Percentiles rank a stretch among this genome's conserved stretches.
phyloP scores from a whole-genome alignment of 2,888 invertebrate species.

The Pollenia labialis region DNA sequence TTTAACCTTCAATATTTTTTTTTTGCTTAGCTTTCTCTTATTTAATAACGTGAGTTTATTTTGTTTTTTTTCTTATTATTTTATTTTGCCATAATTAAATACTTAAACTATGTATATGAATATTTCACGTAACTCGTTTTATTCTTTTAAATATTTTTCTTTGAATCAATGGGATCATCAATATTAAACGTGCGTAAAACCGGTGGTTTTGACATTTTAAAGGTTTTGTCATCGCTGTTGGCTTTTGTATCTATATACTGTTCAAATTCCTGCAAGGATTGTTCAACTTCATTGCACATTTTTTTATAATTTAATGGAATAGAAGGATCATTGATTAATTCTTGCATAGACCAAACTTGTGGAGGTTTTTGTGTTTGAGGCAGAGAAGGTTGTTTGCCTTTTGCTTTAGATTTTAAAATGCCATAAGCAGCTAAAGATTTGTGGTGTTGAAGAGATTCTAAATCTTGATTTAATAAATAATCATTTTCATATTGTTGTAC shows the following conservation, averaged over 20 bases:
- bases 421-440: conserved; percentile 46
- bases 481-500: conserved; percentile 19
- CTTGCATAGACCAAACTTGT: conserved; percentile 83
- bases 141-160: conserved; percentile 67
- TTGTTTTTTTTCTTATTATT: not conserved
- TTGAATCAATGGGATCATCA: conserved; percentile 84
- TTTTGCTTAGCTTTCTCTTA: not conserved
- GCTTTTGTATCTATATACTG: conserved; percentile 79
- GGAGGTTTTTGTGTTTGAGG: conserved; percentile 33
- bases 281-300: conserved; percentile 83
- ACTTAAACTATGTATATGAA: conserved; percentile 15
- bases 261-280: conserved; percentile 82
- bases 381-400: not conserved
- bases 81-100: not conserved
- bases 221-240: conserved; percentile 20
- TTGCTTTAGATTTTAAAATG: conserved; percentile 49
- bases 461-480: conserved; percentile 18
- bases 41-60: not conserved
- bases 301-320: conserved; percentile 83
- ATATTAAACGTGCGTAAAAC: conserved; percentile 85
- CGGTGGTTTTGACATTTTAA: conserved; percentile 39
- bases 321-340: conserved; percentile 82
- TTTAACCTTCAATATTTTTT: not conserved
- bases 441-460: conserved; percentile 44
- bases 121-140: not conserved